These are phyloP conservation scores for Pristionchus japonicus DNA, from an alignment of 2,888 invertebrate species.

Conservation along the genomic window DNA sequence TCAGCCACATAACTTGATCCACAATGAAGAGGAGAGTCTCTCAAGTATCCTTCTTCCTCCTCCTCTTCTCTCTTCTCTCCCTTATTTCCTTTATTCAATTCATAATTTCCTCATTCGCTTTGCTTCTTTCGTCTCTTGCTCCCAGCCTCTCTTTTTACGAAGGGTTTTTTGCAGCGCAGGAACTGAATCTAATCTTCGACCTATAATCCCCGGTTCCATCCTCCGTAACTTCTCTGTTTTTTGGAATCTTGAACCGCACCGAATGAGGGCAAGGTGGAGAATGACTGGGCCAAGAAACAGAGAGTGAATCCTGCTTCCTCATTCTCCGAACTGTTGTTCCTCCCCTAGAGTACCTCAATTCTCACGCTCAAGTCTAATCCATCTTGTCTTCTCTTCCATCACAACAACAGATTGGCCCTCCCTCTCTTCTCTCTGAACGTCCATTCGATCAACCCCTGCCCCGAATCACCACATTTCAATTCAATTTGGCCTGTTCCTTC, in stretches of 20 bases:
- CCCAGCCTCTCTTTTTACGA: not conserved
- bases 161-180: not conserved
- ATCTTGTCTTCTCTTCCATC: not conserved
- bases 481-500: not conserved
- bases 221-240: too few species aligned
- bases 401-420: not conserved
- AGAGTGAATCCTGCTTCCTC: not conserved
- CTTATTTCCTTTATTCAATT: conserved; percentile 24
- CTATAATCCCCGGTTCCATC: not conserved
- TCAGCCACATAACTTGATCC: not conserved
- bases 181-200: not conserved
- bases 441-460: not conserved
- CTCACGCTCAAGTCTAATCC: not conserved
- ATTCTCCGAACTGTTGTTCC: not conserved
- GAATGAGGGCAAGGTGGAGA: too few species aligned
- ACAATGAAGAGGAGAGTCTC: not conserved
- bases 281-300: too few species aligned
- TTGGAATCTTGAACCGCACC: too few species aligned
- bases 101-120: conserved; percentile 1
- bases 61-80: not conserved
- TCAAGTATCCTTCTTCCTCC: not conserved
- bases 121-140: not conserved
- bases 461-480: not conserved
- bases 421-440: not conserved
- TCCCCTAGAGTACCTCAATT: not conserved